Conservation (phyloP, 2,113 vertebrate genomes). For the Cheilinus undulatus region DNA sequence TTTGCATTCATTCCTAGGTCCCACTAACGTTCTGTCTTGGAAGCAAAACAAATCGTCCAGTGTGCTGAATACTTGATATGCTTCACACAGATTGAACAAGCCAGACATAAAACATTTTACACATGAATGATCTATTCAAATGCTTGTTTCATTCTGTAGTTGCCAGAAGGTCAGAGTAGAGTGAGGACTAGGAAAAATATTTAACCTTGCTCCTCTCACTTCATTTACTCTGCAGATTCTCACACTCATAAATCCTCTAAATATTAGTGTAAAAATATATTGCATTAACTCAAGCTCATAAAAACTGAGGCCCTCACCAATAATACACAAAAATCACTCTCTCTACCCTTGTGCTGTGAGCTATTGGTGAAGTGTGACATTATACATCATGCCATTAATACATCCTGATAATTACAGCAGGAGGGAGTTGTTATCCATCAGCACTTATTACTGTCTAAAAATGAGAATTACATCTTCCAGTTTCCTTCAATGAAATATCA, state of each 20-base stretch:
- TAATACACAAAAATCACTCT: neutral
- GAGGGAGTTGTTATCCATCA: neutral
- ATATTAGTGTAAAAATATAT: neutral
- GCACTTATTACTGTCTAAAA: slow-evolving; percentile 3
- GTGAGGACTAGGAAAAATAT: neutral
- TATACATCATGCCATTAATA: slow-evolving; percentile 1
- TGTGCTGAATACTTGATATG: slow-evolving; percentile 15
- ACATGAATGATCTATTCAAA: slow-evolving; percentile 20
- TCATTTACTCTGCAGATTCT: neutral
- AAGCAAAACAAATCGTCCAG: slow-evolving; percentile 33
- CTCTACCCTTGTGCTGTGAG: neutral
- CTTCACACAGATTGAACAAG: slow-evolving; percentile 17
- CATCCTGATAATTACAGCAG: slow-evolving; percentile 13
- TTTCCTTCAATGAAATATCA: slow-evolving; percentile 48
- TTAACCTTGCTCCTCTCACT: neutral
- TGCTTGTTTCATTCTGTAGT: slow-evolving; percentile 3
- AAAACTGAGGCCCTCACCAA: neutral
- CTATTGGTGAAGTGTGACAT: neutral
- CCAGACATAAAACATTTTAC: neutral
- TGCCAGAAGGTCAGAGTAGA: neutral
- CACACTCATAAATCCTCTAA: neutral
- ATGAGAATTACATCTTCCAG: slow-evolving; percentile 8
- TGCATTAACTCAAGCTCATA: neutral
- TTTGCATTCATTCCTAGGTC: slow-evolving; percentile 54
- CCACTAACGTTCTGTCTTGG: slow-evolving; percentile 33